Conservation (phyloP, 2,888 invertebrate species). For the Himalopsyche anomala region DNA sequence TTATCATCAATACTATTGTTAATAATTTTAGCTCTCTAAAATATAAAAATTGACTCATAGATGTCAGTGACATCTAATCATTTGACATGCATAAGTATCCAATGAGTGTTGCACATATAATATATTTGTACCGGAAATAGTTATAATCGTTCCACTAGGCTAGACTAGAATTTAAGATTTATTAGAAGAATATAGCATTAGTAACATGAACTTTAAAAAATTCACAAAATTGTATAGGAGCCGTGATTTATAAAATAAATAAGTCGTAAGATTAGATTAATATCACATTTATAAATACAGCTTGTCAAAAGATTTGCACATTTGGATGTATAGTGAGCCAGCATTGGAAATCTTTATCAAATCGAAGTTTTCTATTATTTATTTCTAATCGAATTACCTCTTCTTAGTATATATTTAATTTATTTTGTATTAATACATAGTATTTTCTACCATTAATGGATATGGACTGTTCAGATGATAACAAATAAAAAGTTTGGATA, state of each 20-base stretch:
- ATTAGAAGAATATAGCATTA: neutral
- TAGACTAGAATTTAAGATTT: conserved; percentile 11
- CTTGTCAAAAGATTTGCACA: neutral
- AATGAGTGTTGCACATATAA: neutral
- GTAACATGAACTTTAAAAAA: conserved; percentile 1
- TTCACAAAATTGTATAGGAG: conserved; percentile 24
- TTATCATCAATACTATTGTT: no score
- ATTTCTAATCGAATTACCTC: no score
- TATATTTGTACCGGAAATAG: neutral
- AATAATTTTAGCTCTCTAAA: no score
- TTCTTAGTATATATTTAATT: no score
- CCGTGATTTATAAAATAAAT: conserved; percentile 18
- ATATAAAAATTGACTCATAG: no score
- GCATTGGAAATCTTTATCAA: neutral
- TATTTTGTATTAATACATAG: no score
- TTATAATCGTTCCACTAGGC: conserved; percentile 12
- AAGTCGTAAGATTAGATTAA: neutral
- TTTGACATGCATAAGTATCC: neutral
- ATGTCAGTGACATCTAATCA: no score
- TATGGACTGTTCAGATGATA: no score
- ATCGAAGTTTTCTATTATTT: no score
- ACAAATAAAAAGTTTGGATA: no score
- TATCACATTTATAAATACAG: conserved; percentile 30
- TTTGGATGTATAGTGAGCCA: neutral
- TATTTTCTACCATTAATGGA: no score